Conservation (phyloP, 2,888 invertebrate genomes). For the Harpalus rubripes region DNA sequence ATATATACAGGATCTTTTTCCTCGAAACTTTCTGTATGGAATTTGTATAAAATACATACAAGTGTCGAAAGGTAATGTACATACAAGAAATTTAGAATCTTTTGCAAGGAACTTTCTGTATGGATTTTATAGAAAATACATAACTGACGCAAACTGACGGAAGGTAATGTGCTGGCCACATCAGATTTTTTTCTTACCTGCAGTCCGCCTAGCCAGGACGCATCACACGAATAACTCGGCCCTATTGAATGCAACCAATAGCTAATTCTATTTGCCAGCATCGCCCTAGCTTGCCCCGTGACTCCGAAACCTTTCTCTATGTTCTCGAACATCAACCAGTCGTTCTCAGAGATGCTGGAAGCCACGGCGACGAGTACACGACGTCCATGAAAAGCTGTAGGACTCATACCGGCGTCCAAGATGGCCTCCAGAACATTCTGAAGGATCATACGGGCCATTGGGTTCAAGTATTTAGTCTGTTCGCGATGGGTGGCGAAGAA, state of each 20-base stretch:
- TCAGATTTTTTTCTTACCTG: slow-evolving; percentile 43
- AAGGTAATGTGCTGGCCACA: no score
- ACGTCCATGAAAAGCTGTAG: slow-evolving; percentile 75
- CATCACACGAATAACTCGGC: slow-evolving; percentile 57
- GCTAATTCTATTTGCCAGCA: slow-evolving; percentile 96
- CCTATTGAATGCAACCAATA: slow-evolving; percentile 90
- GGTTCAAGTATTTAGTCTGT: slow-evolving; percentile 77
- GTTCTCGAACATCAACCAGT: slow-evolving; percentile 78
- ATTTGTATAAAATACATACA: no score
- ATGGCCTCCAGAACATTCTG: slow-evolving; percentile 78
- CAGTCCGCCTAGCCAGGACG: slow-evolving; percentile 32
- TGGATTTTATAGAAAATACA: no score
- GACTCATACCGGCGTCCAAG: slow-evolving; percentile 78
- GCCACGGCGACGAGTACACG: slow-evolving; percentile 77
- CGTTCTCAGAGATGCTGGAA: slow-evolving; percentile 77
- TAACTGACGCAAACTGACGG: no score
- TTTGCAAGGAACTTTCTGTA: no score
- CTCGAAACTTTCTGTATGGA: no score
- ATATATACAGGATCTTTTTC: no score
- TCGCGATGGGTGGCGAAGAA: slow-evolving; percentile 78
- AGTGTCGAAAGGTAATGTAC: no score
- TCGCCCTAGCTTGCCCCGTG: slow-evolving; percentile 90
- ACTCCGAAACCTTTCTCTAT: slow-evolving; percentile 82
- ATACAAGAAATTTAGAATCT: no score
- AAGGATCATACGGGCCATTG: slow-evolving; percentile 76